Base-by-base conservation (phyloP, 2,113 vertebrate genomes). In the Lipotes vexillifer region DNA sequence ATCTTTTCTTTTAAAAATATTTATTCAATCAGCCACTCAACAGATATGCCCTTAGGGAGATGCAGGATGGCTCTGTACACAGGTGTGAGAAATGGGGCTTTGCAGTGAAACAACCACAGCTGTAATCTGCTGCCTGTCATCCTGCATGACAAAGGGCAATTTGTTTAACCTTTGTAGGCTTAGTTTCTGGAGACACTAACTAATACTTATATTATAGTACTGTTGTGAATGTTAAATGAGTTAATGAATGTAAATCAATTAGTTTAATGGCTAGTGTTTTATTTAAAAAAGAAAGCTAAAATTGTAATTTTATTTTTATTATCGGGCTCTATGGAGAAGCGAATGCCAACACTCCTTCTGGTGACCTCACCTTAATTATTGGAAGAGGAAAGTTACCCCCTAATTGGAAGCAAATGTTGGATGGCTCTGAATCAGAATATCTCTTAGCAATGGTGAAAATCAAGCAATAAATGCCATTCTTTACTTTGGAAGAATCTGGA, bases 21-120 rank as follows among this genome's bases (percentile, higher is more conserved):
- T 2, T 75, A 33, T 80, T 88, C 2, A 74, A 49, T 57, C 46
- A 61, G 4, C 8, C 41, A 66, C 11, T 33, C 41, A 29, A 44
- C 14, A 71, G 11, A 38, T 27, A 29, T 9, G 33, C 13, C 20
- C 57, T 27, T 78, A 10, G 75, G 49, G 31, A 77, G 20, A 27
- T 1, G 2, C 46, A 25, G 17, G 5, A 41, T 46, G 11, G 4
- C 20, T 52, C 14, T 41, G 2, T 36, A 49, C 33, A 6, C 17
- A 46, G 3, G 12, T 1, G 4, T 25, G 38, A 55, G 12, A 10
- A 0, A 4, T 6, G 38, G 9, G 12, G 5, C 9, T 41, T 36
- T 52, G 3, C 46, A 12, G 15, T 38, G 8, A 46, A 44, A 68
- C 11, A 8, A 75, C 23, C 23, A 5, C 3, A 29, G 17, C 15